phyloP scores from a whole-genome alignment of 2,888 invertebrate species.

The Oegoconia quadripuncta region DNA sequence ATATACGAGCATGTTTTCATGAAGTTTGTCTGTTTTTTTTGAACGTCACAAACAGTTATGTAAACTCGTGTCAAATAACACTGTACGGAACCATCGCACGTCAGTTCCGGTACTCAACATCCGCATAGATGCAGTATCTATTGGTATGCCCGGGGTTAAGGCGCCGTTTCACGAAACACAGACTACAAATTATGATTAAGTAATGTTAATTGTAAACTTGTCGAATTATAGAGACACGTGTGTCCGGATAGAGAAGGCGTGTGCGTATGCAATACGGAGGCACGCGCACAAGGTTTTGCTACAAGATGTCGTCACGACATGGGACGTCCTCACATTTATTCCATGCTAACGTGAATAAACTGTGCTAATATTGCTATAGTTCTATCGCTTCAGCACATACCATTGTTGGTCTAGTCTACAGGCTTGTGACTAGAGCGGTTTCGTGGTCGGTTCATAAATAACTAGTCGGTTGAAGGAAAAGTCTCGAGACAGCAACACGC shows the following conservation, averaged over 20 bases:
- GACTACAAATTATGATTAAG: not conserved
- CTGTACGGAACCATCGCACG: conserved; percentile 59
- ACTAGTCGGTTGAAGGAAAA: no score
- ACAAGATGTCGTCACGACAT: not conserved
- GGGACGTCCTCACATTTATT: no score
- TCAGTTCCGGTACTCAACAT: conserved; percentile 48
- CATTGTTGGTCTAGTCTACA: no score
- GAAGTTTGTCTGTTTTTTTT: conserved; percentile 22
- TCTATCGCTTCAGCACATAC: no score
- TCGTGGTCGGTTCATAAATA: no score
- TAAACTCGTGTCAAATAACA: conserved; percentile 57
- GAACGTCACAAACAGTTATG: conserved; percentile 41
- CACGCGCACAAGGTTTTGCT: conserved; percentile 47
- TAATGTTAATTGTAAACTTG: conserved; percentile 1
- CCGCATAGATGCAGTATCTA: no score
- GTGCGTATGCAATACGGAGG: conserved; percentile 37
- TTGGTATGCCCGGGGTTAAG: no score
- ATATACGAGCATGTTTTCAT: conserved; percentile 40
- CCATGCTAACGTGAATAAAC: no score
- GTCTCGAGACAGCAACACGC: no score
- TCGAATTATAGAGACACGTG: conserved; percentile 39
- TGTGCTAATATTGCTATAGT: no score
- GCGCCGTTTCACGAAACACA: not conserved
- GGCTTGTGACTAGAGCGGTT: no score
- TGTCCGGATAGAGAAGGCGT: conserved; percentile 36